phyloP scores from a whole-genome alignment of 2,888 invertebrate species.

The Eupithecia centaureata region DNA sequence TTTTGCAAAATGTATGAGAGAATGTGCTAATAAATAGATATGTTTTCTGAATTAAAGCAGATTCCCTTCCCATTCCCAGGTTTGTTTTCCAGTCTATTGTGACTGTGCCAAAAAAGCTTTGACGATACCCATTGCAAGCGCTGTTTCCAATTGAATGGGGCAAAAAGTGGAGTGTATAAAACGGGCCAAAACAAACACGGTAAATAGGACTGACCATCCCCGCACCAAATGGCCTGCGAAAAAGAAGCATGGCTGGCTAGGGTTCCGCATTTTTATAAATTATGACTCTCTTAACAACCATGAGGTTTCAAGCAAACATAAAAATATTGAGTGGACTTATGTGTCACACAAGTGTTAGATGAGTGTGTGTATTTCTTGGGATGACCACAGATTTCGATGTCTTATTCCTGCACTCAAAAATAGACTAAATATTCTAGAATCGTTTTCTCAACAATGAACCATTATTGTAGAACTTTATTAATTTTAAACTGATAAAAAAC shows the following conservation, averaged over 20 bases:
- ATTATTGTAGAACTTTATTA: background rate
- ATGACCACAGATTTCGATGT: no score
- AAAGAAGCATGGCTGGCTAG: conserved; percentile 59
- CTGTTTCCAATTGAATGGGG: conserved; percentile 60
- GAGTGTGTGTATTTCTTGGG: background rate
- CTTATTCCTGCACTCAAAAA: no score
- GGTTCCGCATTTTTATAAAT: conserved; percentile 41
- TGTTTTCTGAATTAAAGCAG: background rate
- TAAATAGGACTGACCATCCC: conserved; percentile 63
- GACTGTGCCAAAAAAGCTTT: conserved; percentile 16
- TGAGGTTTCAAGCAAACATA: background rate
- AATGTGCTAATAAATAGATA: background rate
- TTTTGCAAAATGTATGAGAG: background rate
- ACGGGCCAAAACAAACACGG: conserved; percentile 62
- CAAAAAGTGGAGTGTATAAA: conserved; percentile 60
- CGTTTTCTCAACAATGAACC: background rate
- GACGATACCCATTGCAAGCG: conserved; percentile 24
- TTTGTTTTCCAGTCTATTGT: conserved; percentile 12
- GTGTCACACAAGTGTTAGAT: background rate
- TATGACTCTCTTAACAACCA: background rate
- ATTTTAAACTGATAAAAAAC: background rate
- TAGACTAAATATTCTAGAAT: background rate
- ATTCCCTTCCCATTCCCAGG: background rate
- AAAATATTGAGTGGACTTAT: background rate
- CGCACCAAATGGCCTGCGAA: conserved; percentile 70